Evolutionary conservation across 2,888 invertebrate species (phyloP).

Genomic region (Thyatira batis): DNA sequence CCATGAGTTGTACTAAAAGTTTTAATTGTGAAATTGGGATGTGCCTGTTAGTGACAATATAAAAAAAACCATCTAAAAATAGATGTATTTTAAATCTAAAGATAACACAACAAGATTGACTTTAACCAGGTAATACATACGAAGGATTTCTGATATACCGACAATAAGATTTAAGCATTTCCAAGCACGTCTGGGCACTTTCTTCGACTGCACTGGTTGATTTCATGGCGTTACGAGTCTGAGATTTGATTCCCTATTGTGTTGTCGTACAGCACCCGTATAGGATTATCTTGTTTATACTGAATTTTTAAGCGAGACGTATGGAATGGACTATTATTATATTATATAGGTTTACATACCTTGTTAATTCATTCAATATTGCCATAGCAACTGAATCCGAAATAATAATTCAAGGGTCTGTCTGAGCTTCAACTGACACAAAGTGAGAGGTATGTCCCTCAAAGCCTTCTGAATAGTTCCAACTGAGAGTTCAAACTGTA

Average conservation of each 20-base stretch:
- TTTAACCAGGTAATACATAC: not conserved
- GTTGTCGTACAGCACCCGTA: conserved; percentile 32
- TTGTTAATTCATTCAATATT: too few relatives aligned
- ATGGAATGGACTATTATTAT: conserved; percentile 25
- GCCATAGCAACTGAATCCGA: too few relatives aligned
- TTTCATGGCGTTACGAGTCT: conserved; percentile 27
- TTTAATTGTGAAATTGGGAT: too few relatives aligned
- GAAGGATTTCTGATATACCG: conserved; percentile 14
- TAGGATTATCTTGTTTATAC: conserved; percentile 41
- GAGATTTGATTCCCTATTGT: conserved; percentile 39
- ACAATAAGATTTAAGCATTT: conserved; percentile 43
- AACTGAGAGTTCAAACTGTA: conserved; percentile 29
- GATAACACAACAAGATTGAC: too few relatives aligned
- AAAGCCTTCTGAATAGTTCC: conserved; percentile 17
- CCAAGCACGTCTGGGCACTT: conserved; percentile 40
- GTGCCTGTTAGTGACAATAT: not conserved
- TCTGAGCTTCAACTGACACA: conserved; percentile 11
- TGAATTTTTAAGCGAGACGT: conserved; percentile 28
- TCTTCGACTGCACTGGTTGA: conserved; percentile 35
- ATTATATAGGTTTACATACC: too few relatives aligned
- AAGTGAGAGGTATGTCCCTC: conserved; percentile 22
- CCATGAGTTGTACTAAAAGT: too few relatives aligned
- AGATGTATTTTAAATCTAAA: too few relatives aligned
- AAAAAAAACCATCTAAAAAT: too few relatives aligned
- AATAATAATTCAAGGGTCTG: too few relatives aligned